These are phyloP conservation scores for Meloidogyne floridensis DNA, from an alignment of 1,140 invertebrate genomes.

Conservation along the genomic window DNA sequence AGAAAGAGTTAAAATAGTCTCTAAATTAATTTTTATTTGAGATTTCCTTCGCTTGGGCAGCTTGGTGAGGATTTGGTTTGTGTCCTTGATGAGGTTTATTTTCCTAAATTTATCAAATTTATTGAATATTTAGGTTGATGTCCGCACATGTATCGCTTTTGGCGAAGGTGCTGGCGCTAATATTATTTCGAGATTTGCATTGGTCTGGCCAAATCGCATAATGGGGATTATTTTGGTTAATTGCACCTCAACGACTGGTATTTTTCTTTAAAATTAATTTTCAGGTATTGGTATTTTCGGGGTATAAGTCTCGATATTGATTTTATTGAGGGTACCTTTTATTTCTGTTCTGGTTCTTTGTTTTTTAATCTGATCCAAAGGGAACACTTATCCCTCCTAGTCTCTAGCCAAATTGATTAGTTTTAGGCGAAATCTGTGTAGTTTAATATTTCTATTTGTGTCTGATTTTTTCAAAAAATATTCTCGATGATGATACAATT, in stretches of 20 bases:
- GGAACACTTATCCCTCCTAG: too few relatives aligned
- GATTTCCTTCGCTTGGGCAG: conserved; percentile 80
- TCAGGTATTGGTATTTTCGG: too few relatives aligned
- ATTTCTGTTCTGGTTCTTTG: too few relatives aligned
- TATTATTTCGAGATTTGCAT: conserved; percentile 80
- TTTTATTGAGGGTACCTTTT: too few relatives aligned
- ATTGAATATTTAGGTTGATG: conserved; percentile 70
- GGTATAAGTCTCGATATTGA: too few relatives aligned
- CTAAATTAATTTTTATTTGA: conserved; percentile 69
- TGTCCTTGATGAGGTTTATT: conserved; percentile 26
- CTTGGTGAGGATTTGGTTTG: conserved; percentile 78
- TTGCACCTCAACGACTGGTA: conserved; percentile 80
- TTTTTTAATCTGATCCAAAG: too few relatives aligned
- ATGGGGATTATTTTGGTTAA: conserved; percentile 78
- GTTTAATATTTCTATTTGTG: too few relatives aligned
- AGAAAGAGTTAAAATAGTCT: not conserved
- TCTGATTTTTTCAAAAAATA: too few relatives aligned
- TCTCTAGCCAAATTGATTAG: too few relatives aligned
- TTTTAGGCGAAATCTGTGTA: too few relatives aligned
- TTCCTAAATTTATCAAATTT: not conserved
- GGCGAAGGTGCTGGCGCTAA: conserved; percentile 88
- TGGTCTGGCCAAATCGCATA: conserved; percentile 76
- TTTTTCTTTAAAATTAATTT: not conserved
- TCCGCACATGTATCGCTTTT: conserved; percentile 76
- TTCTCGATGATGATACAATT: too few relatives aligned